These are phyloP conservation scores for Ibidorhyncha struthersii DNA, from an alignment of 2,113 vertebrate genomes.

Conservation along the genomic window DNA sequence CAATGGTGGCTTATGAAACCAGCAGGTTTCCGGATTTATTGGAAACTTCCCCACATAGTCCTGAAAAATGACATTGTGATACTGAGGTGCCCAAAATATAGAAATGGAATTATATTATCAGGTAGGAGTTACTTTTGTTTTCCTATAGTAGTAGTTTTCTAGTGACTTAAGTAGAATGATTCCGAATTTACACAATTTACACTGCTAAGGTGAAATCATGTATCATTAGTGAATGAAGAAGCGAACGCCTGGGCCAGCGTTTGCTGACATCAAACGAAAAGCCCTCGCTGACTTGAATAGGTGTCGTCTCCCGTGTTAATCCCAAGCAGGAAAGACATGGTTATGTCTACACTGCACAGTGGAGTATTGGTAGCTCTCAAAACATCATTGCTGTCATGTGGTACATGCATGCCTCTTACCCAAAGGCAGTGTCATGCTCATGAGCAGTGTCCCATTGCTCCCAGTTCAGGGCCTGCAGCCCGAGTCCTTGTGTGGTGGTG, in stretches of 20 bases:
- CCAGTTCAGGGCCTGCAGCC: neutral
- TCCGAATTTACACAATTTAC: neutral
- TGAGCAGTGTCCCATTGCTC: neutral
- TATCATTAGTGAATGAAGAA: neutral
- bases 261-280: neutral
- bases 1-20: neutral
- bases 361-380: neutral
- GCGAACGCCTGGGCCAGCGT: neutral
- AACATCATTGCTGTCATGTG: neutral
- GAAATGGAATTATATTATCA: neutral
- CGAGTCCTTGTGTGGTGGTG: too few relatives aligned
- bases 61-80: neutral
- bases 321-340: neutral
- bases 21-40: neutral
- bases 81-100: neutral
- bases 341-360: neutral
- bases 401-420: accelerated
- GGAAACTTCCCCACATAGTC: neutral
- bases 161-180: neutral
- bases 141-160: neutral
- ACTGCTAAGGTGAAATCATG: neutral
- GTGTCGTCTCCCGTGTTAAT: neutral
- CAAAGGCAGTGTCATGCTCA: accelerated
- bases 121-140: neutral
- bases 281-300: neutral